phyloP scores from a whole-genome alignment of 2,113 vertebrate species.

The Orthonyx spaldingii region DNA sequence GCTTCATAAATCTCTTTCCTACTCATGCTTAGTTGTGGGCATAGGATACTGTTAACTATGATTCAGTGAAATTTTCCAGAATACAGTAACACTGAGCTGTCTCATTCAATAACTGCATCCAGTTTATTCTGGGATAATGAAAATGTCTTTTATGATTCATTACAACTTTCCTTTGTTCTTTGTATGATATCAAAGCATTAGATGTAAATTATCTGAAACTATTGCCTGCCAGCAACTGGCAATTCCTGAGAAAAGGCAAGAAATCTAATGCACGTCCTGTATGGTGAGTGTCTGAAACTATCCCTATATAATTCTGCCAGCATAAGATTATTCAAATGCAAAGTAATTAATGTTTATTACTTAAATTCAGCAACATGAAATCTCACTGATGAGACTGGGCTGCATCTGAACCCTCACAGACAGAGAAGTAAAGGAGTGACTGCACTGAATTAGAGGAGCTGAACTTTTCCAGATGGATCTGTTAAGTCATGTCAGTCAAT shows the following conservation, averaged over 20 bases:
- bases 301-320: neutral
- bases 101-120: conserved; percentile 23
- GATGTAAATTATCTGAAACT: conserved; percentile 23
- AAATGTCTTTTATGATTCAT: conserved; percentile 49
- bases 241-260: neutral
- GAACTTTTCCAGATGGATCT: neutral
- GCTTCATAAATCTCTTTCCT: neutral
- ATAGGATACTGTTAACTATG: neutral
- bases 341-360: neutral
- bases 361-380: neutral
- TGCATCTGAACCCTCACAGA: neutral
- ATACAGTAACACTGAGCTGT: neutral
- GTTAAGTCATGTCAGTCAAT: neutral
- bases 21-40: neutral
- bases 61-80: conserved; percentile 8
- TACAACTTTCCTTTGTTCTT: conserved; percentile 7
- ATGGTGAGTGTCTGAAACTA: neutral
- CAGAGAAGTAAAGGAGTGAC: neutral
- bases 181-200: conserved; percentile 3
- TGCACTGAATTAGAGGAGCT: neutral
- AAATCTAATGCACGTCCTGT: neutral
- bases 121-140: conserved; percentile 52
- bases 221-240: neutral
- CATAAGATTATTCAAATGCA: neutral
- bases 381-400: neutral